These are phyloP conservation scores for Xestia sexstrigata DNA, from an alignment of 2,888 invertebrate genomes.

Conservation along the genomic window DNA sequence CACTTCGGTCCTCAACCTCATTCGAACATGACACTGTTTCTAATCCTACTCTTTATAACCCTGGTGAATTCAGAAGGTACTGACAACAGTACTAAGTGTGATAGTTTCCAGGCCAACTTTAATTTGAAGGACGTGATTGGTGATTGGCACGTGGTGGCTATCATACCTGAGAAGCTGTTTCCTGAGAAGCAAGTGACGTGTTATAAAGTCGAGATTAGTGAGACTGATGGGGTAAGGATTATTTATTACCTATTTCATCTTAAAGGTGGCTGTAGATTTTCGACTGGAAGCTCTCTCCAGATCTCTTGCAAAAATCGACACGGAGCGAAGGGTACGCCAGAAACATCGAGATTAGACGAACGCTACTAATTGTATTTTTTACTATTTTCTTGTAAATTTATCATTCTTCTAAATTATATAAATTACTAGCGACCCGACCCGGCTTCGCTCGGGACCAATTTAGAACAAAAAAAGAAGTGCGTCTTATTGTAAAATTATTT, in stretches of 20 bases:
- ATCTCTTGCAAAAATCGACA: neutral
- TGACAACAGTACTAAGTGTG: constrained; percentile 71
- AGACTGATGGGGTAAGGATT: constrained; percentile 82
- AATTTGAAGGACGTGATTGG: constrained; percentile 78
- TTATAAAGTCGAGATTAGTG: constrained; percentile 83
- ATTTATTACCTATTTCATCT: neutral
- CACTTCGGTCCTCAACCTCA: constrained; percentile 35
- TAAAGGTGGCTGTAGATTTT: neutral
- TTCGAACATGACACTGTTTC: constrained; percentile 68
- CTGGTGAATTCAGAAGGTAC: constrained; percentile 66
- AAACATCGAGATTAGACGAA: neutral
- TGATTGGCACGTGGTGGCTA: constrained; percentile 83
- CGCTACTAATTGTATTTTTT: too few species aligned
- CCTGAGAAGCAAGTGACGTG: constrained; percentile 80
- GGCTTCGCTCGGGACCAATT: too few species aligned
- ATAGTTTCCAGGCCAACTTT: constrained; percentile 80
- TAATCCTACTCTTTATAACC: constrained; percentile 63
- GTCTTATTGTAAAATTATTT: too few species aligned
- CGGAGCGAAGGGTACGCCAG: neutral
- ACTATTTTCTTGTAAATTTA: too few species aligned
- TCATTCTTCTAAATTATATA: too few species aligned
- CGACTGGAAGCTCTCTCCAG: neutral
- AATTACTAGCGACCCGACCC: too few species aligned
- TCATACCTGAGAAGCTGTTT: constrained; percentile 82
- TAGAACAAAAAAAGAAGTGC: too few species aligned